A percentile compares a stretch with the other conserved stretches of the same genome.
Conservation (phyloP, 2,797 vertebrate species). For the Coluber constrictor region DNA sequence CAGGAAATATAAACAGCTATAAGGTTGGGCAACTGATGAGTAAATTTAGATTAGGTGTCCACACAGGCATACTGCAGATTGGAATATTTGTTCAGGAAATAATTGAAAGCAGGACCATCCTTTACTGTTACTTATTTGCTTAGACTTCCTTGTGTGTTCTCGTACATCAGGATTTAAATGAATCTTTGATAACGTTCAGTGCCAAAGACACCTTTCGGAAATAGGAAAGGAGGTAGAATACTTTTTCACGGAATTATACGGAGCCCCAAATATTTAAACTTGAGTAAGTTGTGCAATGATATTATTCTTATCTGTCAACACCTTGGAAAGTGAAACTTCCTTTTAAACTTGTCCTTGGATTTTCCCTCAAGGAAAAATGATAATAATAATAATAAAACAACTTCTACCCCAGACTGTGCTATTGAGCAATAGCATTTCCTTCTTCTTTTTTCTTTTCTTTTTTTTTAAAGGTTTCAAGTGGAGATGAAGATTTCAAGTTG, state of each 20-base stretch:
- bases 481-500: slow-evolving; percentile 52
- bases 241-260: not conserved
- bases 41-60: not conserved
- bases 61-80: not conserved
- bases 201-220: not conserved
- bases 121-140: not conserved
- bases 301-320: not conserved
- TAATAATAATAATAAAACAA: too few relatives aligned
- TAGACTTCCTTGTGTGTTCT: not conserved
- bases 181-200: not conserved
- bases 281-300: not conserved
- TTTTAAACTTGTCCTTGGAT: not conserved
- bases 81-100: not conserved
- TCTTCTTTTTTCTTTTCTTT: not conserved
- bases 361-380: not conserved
- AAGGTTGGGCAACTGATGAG: not conserved
- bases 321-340: not conserved
- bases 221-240: not conserved
- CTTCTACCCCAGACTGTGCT: not conserved
- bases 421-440: not conserved
- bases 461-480: slow-evolving; percentile 50
- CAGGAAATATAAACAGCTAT: not conserved
- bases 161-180: not conserved
- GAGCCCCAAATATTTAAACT: not conserved
- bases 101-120: not conserved